These are phyloP conservation scores for Hafferia zeledoni DNA, from an alignment of 2,797 vertebrate genomes.

Conservation along the genomic window DNA sequence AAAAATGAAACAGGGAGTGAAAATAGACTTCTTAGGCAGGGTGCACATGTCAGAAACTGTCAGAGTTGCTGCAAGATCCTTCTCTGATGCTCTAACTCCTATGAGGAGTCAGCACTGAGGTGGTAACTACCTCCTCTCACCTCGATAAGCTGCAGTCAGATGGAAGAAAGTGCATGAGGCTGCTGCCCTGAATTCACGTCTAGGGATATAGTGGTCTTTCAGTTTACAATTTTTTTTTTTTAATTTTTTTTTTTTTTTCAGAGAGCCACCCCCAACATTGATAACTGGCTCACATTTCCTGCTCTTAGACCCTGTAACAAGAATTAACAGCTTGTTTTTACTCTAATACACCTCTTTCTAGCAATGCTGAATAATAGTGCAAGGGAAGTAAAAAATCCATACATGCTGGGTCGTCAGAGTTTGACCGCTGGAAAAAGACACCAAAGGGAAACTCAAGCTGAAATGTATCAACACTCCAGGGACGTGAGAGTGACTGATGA, in stretches of 20 bases:
- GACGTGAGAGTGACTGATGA: background rate
- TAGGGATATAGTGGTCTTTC: background rate
- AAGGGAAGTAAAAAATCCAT: background rate
- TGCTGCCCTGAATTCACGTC: background rate
- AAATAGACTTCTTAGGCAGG: background rate
- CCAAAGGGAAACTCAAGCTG: background rate
- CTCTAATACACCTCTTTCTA: background rate
- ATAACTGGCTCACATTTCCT: background rate
- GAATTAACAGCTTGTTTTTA: background rate
- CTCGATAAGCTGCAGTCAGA: background rate
- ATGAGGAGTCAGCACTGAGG: rapidly evolving
- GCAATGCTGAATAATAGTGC: background rate
- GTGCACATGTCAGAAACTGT: background rate
- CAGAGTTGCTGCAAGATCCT: background rate
- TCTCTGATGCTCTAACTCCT: background rate
- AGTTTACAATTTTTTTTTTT: background rate
- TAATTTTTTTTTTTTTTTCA: background rate
- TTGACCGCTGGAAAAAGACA: background rate
- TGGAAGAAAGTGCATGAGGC: background rate
- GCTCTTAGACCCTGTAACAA: background rate
- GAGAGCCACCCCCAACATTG: background rate
- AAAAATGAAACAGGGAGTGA: background rate
- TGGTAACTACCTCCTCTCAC: background rate
- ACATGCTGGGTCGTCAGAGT: background rate
- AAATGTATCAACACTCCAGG: background rate